These are phyloP conservation scores for Rhopalosiphum padi DNA, from an alignment of 1,140 invertebrate species.

Conservation along the genomic window DNA sequence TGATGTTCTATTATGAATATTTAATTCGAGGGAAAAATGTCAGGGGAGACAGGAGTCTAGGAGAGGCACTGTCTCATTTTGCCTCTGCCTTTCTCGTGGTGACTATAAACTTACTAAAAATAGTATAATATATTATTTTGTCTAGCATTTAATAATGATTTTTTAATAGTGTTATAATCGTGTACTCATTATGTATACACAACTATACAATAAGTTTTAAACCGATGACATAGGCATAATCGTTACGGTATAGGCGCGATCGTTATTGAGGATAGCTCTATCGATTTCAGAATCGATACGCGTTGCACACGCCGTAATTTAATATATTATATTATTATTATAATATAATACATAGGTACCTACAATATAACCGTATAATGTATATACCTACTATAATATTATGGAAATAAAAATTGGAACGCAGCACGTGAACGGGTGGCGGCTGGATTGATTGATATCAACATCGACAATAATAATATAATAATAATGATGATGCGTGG, in stretches of 20 bases:
- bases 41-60: not conserved
- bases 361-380: not conserved
- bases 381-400: not conserved
- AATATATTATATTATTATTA: no score
- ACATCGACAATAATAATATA: not conserved
- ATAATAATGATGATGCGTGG: not conserved
- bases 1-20: no score
- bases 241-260: not conserved
- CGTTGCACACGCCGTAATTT: not conserved
- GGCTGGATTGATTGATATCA: slow-evolving; percentile 26
- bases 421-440: not conserved
- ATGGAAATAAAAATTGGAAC: not conserved
- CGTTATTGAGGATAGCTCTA: not conserved
- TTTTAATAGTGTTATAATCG: no score
- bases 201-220: not conserved
- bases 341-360: no score
- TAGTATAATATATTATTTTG: not conserved
- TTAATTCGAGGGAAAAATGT: no score
- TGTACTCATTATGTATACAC: no score
- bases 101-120: not conserved
- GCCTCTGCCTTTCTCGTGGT: no score
- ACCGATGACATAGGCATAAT: not conserved
- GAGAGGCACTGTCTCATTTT: not conserved
- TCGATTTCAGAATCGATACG: not conserved
- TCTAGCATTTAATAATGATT: not conserved